These are phyloP conservation scores for Microtus richardsoni DNA, from an alignment of 2,113 vertebrate species.

Conservation along the genomic window DNA sequence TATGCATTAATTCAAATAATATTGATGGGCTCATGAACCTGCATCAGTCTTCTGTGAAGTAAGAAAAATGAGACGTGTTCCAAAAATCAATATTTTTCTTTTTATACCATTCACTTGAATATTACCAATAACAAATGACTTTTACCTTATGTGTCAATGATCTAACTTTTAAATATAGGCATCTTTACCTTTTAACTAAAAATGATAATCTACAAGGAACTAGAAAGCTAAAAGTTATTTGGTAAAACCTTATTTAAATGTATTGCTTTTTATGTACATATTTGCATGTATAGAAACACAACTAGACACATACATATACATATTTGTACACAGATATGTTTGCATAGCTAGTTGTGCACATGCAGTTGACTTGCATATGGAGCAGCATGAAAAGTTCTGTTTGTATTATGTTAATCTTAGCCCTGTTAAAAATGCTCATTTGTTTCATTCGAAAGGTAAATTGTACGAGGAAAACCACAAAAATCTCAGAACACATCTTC, in stretches of 20 bases:
- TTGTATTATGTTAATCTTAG: slow-evolving; percentile 70
- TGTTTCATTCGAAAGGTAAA: slow-evolving; percentile 60
- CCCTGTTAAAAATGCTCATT: slow-evolving; percentile 64
- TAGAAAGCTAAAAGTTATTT: slow-evolving; percentile 74
- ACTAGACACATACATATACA: neutral
- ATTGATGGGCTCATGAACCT: slow-evolving; percentile 88
- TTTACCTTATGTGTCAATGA: slow-evolving; percentile 85
- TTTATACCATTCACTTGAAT: slow-evolving; percentile 88
- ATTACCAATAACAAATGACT: slow-evolving; percentile 89
- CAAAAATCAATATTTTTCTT: slow-evolving; percentile 89
- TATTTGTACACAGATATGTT: neutral
- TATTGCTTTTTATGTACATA: slow-evolving; percentile 13
- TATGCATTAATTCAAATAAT: slow-evolving; percentile 93
- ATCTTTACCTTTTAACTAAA: slow-evolving; percentile 78
- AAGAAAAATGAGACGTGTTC: slow-evolving; percentile 91
- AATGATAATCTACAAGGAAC: slow-evolving; percentile 73
- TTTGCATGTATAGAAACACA: accelerated
- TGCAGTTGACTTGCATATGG: slow-evolving; percentile 67
- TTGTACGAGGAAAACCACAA: slow-evolving; percentile 34
- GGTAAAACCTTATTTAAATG: slow-evolving; percentile 5
- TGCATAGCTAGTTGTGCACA: neutral
- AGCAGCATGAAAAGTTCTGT: slow-evolving; percentile 63
- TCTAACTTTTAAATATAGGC: slow-evolving; percentile 78
- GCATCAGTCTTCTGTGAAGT: slow-evolving; percentile 89
- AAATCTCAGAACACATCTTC: slow-evolving; percentile 75